Evolutionary conservation across 2,888 invertebrate genomes (phyloP).

Genomic region (Bibio marci): DNA sequence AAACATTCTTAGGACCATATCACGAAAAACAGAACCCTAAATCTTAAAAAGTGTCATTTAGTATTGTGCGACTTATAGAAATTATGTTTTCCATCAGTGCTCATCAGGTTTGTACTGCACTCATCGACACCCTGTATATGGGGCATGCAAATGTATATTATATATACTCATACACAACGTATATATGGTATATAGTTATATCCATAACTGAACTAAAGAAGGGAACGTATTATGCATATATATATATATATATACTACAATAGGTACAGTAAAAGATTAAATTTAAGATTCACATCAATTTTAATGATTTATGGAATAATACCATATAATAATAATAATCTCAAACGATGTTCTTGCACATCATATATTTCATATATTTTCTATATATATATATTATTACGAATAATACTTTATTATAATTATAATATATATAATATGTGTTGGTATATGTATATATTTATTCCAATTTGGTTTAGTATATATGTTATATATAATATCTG

Average conservation of each 20-base stretch:
- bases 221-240: background rate
- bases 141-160: too few relatives aligned
- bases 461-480: background rate
- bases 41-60: too few relatives aligned
- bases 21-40: too few relatives aligned
- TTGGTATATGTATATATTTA: background rate
- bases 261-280: conserved; percentile 2
- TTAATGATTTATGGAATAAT: conserved; percentile 1
- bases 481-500: background rate
- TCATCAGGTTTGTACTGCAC: too few relatives aligned
- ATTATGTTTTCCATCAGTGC: too few relatives aligned
- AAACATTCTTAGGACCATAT: too few relatives aligned
- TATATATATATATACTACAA: background rate
- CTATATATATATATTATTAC: background rate
- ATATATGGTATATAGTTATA: too few relatives aligned
- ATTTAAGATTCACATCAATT: background rate
- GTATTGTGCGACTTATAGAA: too few relatives aligned
- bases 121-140: too few relatives aligned
- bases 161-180: too few relatives aligned
- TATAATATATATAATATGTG: background rate
- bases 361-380: background rate
- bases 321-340: background rate
- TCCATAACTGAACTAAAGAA: too few relatives aligned
- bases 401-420: background rate
- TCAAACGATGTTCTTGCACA: conserved; percentile 1